Percentiles rank a stretch among this genome's conserved stretches.
These are phyloP conservation scores for Limnephilus rhombicus DNA, from an alignment of 2,888 invertebrate species.

Conservation along the genomic window DNA sequence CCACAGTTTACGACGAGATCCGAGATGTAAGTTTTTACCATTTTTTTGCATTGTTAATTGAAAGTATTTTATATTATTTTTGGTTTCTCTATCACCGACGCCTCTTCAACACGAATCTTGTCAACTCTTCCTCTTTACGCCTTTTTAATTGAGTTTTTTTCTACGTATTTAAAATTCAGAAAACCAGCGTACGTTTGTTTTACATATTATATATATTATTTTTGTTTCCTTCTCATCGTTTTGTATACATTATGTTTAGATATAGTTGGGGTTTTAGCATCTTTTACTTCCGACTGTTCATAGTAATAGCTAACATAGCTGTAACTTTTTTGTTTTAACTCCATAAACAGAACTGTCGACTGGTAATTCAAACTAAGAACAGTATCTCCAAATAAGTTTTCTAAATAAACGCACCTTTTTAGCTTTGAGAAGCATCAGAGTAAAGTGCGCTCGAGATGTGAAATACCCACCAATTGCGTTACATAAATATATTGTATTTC, in stretches of 20 bases:
- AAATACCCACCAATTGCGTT: neutral
- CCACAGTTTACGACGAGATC: constrained; percentile 91
- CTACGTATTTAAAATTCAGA: neutral
- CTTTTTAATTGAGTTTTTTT: too few species aligned
- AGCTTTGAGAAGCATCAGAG: neutral
- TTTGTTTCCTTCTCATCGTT: too few species aligned
- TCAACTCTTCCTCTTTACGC: too few species aligned
- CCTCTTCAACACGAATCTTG: neutral
- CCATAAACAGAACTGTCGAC: too few species aligned
- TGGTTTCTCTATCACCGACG: neutral
- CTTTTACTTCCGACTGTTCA: too few species aligned
- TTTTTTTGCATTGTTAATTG: neutral
- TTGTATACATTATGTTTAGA: too few species aligned
- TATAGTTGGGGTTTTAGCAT: too few species aligned
- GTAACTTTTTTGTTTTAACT: too few species aligned
- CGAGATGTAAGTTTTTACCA: constrained; percentile 81
- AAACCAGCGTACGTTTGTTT: neutral
- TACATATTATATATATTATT: too few species aligned
- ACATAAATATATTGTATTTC: neutral
- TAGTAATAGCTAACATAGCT: too few species aligned
- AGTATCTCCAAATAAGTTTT: too few species aligned
- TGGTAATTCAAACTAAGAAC: neutral
- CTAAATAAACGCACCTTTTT: neutral
- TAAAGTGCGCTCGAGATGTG: neutral
- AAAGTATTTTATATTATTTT: neutral